Evolutionary conservation across 2,888 invertebrate species (phyloP).

Genomic region (Leucophenga maculata): DNA sequence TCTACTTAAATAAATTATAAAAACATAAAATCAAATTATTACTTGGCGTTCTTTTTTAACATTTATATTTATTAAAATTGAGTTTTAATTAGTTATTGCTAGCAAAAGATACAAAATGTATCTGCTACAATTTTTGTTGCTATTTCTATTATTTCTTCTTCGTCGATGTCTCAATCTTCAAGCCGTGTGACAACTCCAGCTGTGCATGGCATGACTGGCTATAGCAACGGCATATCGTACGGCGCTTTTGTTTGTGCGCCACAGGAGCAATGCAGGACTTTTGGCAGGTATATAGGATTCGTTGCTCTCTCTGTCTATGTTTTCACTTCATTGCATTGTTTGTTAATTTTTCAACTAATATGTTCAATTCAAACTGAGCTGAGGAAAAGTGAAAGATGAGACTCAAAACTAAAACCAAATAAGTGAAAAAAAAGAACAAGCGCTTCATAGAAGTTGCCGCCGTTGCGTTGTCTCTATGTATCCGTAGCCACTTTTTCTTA

Average conservation of each 20-base stretch:
- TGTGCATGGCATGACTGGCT: conserved; percentile 51
- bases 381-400: conserved; percentile 61
- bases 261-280: conserved; percentile 47
- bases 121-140: conserved; percentile 14
- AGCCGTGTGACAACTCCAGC: conserved; percentile 71
- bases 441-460: neutral
- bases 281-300: conserved; percentile 40
- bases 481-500: conserved; percentile 33
- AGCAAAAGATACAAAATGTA: conserved; percentile 30
- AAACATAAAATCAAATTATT: too few species aligned
- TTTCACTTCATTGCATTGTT: neutral
- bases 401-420: conserved; percentile 25
- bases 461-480: too few species aligned
- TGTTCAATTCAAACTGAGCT: conserved; percentile 28
- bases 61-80: too few species aligned
- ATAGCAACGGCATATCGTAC: conserved; percentile 17
- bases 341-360: conserved; percentile 62
- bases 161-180: conserved; percentile 47
- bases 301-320: conserved; percentile 54
- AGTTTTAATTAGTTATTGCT: neutral
- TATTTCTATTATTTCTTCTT: conserved; percentile 37
- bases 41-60: too few species aligned
- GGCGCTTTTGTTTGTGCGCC: conserved; percentile 42
- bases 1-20: neutral
- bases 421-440: conserved; percentile 49